Conservation (phyloP, 2,888 invertebrate species). For the Epinotia nisella region DNA sequence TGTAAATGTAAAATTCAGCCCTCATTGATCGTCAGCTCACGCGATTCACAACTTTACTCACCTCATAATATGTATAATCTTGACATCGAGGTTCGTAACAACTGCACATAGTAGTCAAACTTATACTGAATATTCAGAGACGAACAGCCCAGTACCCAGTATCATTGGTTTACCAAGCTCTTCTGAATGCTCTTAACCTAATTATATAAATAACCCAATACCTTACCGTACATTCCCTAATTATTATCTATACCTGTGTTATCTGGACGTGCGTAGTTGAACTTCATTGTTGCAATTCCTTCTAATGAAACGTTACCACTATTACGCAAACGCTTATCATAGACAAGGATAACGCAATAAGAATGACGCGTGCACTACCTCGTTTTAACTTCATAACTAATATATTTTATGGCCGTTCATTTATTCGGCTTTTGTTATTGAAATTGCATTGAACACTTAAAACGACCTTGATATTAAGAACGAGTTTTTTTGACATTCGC, state of each 20-base stretch:
- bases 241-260: slow-evolving; percentile 12
- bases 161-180: too few species aligned
- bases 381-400: slow-evolving; percentile 1
- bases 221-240: neutral
- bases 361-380: slow-evolving; percentile 32
- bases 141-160: too few species aligned
- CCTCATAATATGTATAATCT: too few species aligned
- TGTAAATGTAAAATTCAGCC: neutral
- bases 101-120: too few species aligned
- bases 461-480: slow-evolving; percentile 74
- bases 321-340: slow-evolving; percentile 40
- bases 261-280: slow-evolving; percentile 21
- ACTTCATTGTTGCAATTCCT: slow-evolving; percentile 35
- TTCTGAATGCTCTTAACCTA: too few species aligned
- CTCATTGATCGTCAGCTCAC: too few species aligned
- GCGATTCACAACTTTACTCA: too few species aligned
- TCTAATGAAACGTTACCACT: slow-evolving; percentile 34
- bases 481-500: slow-evolving; percentile 72
- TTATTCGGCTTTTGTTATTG: slow-evolving; percentile 58
- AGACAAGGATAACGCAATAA: slow-evolving; percentile 31
- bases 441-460: slow-evolving; percentile 63
- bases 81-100: too few species aligned
- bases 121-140: too few species aligned
- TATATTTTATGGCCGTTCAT: slow-evolving; percentile 28
- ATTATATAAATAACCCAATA: too few species aligned